A percentile compares a stretch with the other conserved stretches of the same genome.
These are phyloP conservation scores for Sturmia bella DNA, from an alignment of 2,888 invertebrate species.

Conservation along the genomic window DNA sequence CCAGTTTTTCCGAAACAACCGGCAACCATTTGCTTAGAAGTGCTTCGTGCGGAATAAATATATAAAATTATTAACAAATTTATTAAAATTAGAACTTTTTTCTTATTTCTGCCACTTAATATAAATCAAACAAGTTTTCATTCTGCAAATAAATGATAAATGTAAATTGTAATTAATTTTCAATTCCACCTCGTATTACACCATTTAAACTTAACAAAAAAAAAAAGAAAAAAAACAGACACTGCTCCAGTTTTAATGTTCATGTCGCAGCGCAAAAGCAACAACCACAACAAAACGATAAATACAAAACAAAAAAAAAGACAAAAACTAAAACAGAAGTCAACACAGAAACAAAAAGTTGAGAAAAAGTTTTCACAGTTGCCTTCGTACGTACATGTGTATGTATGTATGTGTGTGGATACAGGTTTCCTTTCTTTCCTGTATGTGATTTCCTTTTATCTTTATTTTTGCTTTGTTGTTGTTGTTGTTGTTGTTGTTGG, in stretches of 20 bases:
- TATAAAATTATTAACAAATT: no score
- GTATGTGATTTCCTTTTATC: constrained; percentile 58
- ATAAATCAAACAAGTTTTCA: no score
- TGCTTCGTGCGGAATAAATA: no score
- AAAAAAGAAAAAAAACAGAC: no score
- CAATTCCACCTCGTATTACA: background rate
- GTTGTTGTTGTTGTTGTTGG: background rate
- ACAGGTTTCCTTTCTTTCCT: constrained; percentile 67
- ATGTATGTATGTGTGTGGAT: no score
- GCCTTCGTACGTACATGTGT: constrained; percentile 33
- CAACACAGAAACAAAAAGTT: constrained; percentile 31
- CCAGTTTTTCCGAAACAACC: no score
- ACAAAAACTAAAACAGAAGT: constrained; percentile 37
- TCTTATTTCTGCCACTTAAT: no score
- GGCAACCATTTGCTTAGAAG: no score
- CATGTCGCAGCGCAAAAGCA: constrained; percentile 17
- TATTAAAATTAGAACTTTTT: no score
- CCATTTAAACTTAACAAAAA: constrained; percentile 9
- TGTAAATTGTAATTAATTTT: background rate
- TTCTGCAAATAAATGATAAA: no score
- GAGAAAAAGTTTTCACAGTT: constrained; percentile 37
- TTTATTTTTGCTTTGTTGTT: constrained; percentile 9
- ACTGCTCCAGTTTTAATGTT: constrained; percentile 41
- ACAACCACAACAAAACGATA: constrained; percentile 9
- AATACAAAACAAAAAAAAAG: background rate